A percentile compares a stretch with the other conserved stretches of the same genome.
Conservation (phyloP, 92 coral and sea anemone species). For the Parazoanthus atlanticus region DNA sequence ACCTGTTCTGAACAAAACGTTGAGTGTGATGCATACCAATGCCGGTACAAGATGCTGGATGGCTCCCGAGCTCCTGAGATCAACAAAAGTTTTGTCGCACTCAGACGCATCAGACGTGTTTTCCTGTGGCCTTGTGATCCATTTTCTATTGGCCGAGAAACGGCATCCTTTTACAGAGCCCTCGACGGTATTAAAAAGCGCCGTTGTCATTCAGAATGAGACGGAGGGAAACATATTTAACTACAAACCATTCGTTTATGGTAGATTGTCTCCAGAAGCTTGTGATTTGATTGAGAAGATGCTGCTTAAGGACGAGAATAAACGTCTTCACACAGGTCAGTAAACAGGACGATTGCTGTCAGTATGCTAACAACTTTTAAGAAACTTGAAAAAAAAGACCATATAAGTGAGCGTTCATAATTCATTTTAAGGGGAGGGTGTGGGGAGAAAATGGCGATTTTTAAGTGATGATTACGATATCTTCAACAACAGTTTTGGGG, state of each 20-base stretch:
- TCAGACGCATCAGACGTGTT: constrained; percentile 1
- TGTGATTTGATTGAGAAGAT: constrained; percentile 25
- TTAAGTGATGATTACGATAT: no score
- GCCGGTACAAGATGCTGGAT: no score
- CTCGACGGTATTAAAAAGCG: not conserved
- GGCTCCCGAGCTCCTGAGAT: no score
- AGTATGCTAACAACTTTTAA: no score
- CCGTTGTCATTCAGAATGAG: no score
- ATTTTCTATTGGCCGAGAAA: constrained; percentile 32
- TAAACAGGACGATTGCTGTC: no score
- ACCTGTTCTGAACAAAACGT: constrained; percentile 16
- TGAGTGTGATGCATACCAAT: constrained; percentile 20
- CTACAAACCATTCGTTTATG: not conserved
- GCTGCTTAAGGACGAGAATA: constrained; percentile 18
- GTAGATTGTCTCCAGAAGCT: constrained; percentile 37
- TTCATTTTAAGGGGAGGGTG: no score
- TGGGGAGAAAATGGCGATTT: no score
- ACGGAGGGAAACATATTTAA: constrained; percentile 20
- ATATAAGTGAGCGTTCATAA: no score
- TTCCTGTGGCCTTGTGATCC: constrained; percentile 54
- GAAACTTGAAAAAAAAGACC: no score
- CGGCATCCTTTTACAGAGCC: constrained; percentile 49
- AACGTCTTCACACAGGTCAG: constrained; percentile 29
- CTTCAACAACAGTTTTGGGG: no score
- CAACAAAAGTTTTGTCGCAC: constrained; percentile 11